Evolutionary conservation across 2,888 invertebrate genomes (phyloP), one percentile per base, ranked within the genome.

Genomic region (Rambutsinella grinnellia): DNA sequence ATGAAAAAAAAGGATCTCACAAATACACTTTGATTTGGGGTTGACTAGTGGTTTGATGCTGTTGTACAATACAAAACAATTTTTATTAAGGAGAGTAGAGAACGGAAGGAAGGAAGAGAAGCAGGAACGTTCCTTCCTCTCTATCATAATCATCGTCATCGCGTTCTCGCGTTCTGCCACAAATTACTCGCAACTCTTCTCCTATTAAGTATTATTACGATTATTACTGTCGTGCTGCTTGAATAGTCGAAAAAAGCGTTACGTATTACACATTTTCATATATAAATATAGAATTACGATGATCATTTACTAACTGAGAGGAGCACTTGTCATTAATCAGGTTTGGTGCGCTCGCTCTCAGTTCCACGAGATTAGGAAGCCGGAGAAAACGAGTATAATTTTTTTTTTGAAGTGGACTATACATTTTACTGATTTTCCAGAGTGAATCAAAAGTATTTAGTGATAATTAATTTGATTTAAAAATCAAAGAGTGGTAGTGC

Each of bases 121-220:
- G 51, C 56, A 76, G 61, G 61, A 70, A 76, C 76, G 76, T 76
- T 76, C 61, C 76, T 76, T 76, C 76, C 76, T 76, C 66, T 61
- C 75, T 67, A 36, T 60, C 65, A 57, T 36, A 36, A 36, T 36
- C 21, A 23, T 57, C 57, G 57, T 24, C 57, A 57, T 57, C 27
- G 28, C 26, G 26, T 24, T 57, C 26, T 57, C 19, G 57, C 57
- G 57, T 27, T 57, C 21, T 26, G 26, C 27, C 27, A 26, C 27
- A 57, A 5, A 36, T 36, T 36, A 36, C 36, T 36, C 36, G 36
- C 36, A 36, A 13, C 36, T 36, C 36, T 36, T 13, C 36, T 36
- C 36, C 36, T 57, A 57, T 63, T 70, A 46, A 24, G 27, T 57
- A 58, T 70, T 65, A 54, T 62, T 70, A 63, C 56, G 1, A 69